Base-by-base conservation (phyloP, 2,888 invertebrate species). In the Malthinus flaveolus region DNA sequence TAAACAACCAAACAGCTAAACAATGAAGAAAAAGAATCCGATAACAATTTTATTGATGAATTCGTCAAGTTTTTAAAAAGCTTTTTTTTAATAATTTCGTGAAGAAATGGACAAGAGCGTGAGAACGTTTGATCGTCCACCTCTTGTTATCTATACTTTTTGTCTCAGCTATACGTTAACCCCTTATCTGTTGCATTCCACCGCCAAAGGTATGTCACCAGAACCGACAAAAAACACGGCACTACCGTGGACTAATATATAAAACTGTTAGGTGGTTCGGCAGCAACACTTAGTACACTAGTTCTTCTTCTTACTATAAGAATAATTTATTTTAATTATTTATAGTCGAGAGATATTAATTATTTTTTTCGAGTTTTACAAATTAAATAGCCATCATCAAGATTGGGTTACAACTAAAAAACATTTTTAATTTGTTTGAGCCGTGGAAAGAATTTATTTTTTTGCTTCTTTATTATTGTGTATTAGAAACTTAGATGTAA, bases 121-220 rank as follows among this genome's bases (percentile, higher is more conserved):
- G 75, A 75, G 75, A 75, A 75, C 72, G 70, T 67, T 64, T 69
- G 71, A 73, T 71, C 72, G 72, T 72, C 65, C 69, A 68, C 67
- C 68, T 63, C 64, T 63, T 69, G 72, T 75, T 76, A 75, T 75
- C 75, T 75, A 68, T 68, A 68, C 67, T 68, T 67, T 68, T 69
- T 69, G 74, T 74, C 74, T 72, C 70, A 72, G 72, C 73, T 73
- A 76, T 76, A 76, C 74, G 75, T 76, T 76, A 76, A 75, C 75
- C 75, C 75, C 75, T 77, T 76, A 76, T 76, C 76, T 75, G 62
- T 67, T 68, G 69, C 70, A 75, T 76, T 75, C 75, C 72, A 66
- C 70, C 69, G 71, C 67, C 71, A 71, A 74, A 75, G 76, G 76
- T 76, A 76, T 76, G 75, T 75, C 76, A 76, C 75, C 72, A 68